phyloP scores from a whole-genome alignment of 2,797 vertebrate species.

The Jordanella pulchra region DNA sequence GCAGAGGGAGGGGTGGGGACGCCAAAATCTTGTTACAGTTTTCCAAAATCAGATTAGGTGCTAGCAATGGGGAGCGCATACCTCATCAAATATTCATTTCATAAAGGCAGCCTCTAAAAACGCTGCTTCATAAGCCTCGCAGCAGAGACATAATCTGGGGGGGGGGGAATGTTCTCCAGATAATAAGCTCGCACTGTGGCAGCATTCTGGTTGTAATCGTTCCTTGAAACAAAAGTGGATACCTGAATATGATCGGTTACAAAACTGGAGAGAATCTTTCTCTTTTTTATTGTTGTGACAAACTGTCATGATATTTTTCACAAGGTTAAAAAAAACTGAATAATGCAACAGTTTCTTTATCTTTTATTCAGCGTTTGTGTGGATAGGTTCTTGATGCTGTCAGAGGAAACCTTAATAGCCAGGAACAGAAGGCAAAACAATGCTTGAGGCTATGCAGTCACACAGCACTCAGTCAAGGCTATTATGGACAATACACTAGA shows the following conservation, averaged over 20 bases:
- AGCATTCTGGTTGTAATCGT: slow-evolving; percentile 26
- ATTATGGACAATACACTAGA: slow-evolving; percentile 73
- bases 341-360: slow-evolving; percentile 73
- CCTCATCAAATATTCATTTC: slow-evolving; percentile 87
- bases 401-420: slow-evolving; percentile 77
- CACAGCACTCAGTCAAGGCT: slow-evolving; percentile 62
- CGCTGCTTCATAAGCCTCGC: slow-evolving; percentile 30
- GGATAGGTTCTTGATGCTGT: slow-evolving; percentile 67
- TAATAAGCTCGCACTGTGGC: slow-evolving; percentile 40
- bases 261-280: slow-evolving; percentile 7
- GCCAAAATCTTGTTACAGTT: slow-evolving; percentile 84
- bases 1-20: slow-evolving; percentile 45
- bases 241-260: slow-evolving; percentile 22
- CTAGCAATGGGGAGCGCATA: slow-evolving; percentile 76
- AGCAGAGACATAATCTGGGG: slow-evolving; percentile 18
- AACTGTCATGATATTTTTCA: slow-evolving; percentile 26
- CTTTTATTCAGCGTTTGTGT: slow-evolving; percentile 69
- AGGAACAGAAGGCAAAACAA: slow-evolving; percentile 59
- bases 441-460: slow-evolving; percentile 51
- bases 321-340: slow-evolving; percentile 64
- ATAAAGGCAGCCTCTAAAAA: slow-evolving; percentile 78
- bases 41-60: slow-evolving; percentile 83
- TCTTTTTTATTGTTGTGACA: slow-evolving; percentile 35
- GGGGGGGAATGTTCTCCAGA: slow-evolving; percentile 12
- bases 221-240: slow-evolving; percentile 45